These are phyloP conservation scores for Lanistes nyassanus DNA, from an alignment of 1,140 invertebrate species.

Conservation along the genomic window DNA sequence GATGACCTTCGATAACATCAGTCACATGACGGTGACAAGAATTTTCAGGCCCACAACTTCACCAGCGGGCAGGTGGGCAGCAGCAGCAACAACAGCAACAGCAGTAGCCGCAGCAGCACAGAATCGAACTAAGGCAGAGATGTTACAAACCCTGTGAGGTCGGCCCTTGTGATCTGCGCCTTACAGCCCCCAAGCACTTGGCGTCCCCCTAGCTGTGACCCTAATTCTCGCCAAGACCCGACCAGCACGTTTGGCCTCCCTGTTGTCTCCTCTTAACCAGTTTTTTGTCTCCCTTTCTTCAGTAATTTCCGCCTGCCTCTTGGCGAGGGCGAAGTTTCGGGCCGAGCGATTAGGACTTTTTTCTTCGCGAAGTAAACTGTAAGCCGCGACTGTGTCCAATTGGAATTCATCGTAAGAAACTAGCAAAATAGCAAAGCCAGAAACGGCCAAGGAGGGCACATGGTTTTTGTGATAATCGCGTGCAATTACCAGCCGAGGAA, in stretches of 20 bases:
- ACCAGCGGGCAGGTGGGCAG: too few species aligned
- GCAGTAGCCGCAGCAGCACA: not conserved
- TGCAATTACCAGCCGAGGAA: not conserved
- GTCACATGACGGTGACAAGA: too few species aligned
- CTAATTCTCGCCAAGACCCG: not conserved
- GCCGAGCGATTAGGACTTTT: too few species aligned
- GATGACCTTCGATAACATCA: too few species aligned
- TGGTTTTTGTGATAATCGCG: not conserved
- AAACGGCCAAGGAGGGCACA: too few species aligned
- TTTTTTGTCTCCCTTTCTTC: slow-evolving; percentile 8
- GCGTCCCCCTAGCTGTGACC: not conserved
- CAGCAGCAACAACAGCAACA: too few species aligned
- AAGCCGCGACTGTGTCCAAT: too few species aligned
- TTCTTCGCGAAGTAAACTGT: too few species aligned
- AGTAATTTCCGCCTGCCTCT: slow-evolving; percentile 5
- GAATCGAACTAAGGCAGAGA: too few species aligned
- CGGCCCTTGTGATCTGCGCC: not conserved
- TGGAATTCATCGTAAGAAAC: too few species aligned
- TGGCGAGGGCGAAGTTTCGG: not conserved
- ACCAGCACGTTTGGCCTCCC: not conserved
- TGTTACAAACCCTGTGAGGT: not conserved
- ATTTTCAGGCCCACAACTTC: too few species aligned
- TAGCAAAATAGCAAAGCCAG: too few species aligned
- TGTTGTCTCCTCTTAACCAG: not conserved
- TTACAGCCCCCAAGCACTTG: not conserved